A percentile compares a stretch with the other conserved stretches of the same genome.
Evolutionary conservation across 2,113 vertebrate genomes (phyloP).

Genomic region (Globicephala melas): DNA sequence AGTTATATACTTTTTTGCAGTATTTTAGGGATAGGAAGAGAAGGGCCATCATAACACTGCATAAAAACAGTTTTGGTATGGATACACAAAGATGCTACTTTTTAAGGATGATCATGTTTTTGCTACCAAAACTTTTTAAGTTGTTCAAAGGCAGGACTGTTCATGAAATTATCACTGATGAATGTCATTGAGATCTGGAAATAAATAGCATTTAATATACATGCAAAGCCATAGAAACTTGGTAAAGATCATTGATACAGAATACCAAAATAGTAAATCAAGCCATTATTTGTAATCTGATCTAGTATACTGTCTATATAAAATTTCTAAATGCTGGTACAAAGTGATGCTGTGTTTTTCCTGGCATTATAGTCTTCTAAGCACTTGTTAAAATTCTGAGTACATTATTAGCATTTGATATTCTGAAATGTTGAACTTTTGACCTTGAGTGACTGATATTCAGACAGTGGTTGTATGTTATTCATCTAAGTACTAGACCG

Average conservation of each 20-base stretch:
- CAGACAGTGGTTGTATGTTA: constrained; percentile 59
- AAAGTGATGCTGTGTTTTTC: neutral
- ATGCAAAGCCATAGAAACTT: neutral
- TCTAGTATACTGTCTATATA: neutral
- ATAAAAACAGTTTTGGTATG: neutral
- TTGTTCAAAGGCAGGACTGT: neutral
- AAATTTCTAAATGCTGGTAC: neutral
- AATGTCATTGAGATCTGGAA: neutral
- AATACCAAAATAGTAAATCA: constrained; percentile 19
- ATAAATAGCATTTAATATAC: neutral
- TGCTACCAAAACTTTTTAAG: neutral
- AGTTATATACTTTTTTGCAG: neutral
- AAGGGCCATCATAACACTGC: neutral
- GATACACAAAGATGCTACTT: neutral
- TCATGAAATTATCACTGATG: neutral
- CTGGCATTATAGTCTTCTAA: neutral
- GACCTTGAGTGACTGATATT: constrained; percentile 39
- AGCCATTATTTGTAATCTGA: constrained; percentile 35
- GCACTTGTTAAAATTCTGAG: constrained; percentile 1
- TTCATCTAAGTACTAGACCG: constrained; percentile 54
- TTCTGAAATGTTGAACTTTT: constrained; percentile 55
- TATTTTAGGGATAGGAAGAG: neutral
- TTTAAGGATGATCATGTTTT: neutral
- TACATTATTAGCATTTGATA: constrained; percentile 45
- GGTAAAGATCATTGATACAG: neutral